Evolutionary conservation across 1,140 invertebrate species (phyloP).

Genomic region (Drosophila persimilis): DNA sequence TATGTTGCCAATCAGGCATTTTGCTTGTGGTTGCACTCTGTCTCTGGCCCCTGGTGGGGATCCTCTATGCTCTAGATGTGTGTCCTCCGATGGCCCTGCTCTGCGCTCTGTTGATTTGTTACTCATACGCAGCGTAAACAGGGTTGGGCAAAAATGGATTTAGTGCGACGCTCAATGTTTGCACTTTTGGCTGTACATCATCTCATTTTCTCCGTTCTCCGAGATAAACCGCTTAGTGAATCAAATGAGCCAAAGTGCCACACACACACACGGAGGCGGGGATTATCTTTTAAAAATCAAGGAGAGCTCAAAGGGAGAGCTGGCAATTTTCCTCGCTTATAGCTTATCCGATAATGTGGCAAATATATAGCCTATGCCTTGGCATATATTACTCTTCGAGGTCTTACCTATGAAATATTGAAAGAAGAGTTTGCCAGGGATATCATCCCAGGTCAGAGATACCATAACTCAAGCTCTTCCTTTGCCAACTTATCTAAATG

Average conservation of each 20-base stretch:
- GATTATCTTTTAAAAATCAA: constrained; percentile 24
- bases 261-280: not conserved
- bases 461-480: constrained; percentile 37
- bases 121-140: constrained; percentile 70
- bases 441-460: not conserved
- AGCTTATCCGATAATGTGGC: constrained; percentile 31
- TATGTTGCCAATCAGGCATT: constrained; percentile 78
- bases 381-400: constrained; percentile 25
- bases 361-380: constrained; percentile 48
- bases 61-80: not conserved
- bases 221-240: constrained; percentile 44
- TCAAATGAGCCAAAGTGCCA: constrained; percentile 27
- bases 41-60: not conserved
- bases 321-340: constrained; percentile 24
- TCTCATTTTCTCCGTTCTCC: constrained; percentile 30
- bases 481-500: constrained; percentile 51
- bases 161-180: constrained; percentile 34
- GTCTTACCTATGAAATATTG: constrained; percentile 46
- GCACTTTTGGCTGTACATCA: constrained; percentile 31
- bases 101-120: constrained; percentile 65
- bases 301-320: constrained; percentile 4
- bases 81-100: not conserved
- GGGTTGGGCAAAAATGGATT: constrained; percentile 55
- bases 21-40: constrained; percentile 56
- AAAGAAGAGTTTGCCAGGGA: constrained; percentile 24